These are phyloP conservation scores for Netta rufina DNA, from an alignment of 2,797 vertebrate genomes.

Conservation along the genomic window DNA sequence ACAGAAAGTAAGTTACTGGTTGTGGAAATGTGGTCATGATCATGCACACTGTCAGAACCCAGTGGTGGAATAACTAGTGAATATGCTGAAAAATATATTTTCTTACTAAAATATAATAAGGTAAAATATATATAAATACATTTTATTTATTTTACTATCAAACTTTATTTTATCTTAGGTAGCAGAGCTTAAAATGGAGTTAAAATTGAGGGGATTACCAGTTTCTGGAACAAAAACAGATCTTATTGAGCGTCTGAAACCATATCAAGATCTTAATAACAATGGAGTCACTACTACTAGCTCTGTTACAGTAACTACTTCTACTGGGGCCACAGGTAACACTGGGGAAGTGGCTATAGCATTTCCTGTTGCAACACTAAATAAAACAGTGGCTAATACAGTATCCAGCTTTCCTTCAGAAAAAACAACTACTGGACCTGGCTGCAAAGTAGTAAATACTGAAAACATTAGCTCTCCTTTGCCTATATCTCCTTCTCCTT, in stretches of 20 bases:
- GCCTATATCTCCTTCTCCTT: conserved; percentile 88
- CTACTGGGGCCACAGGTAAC: conserved; percentile 61
- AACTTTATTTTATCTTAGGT: conserved; percentile 80
- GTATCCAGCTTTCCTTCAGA: conserved; percentile 72
- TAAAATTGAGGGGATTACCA: conserved; percentile 92
- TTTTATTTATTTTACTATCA: neutral
- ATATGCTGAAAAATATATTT: neutral
- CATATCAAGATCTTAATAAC: conserved; percentile 84
- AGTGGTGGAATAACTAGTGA: neutral
- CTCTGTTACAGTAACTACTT: conserved; percentile 56
- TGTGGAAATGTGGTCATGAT: neutral
- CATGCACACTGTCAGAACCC: neutral
- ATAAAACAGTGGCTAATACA: conserved; percentile 42
- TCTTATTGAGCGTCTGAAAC: conserved; percentile 92
- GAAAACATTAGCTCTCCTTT: conserved; percentile 82
- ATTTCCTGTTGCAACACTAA: conserved; percentile 70
- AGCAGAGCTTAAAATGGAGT: conserved; percentile 93
- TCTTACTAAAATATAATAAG: neutral
- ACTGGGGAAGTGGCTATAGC: conserved; percentile 72
- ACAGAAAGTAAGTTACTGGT: neutral
- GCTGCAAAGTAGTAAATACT: conserved; percentile 17
- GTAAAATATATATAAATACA: neutral
- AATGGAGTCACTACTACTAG: conserved; percentile 57
- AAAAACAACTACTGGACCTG: conserved; percentile 32
- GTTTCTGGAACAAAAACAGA: conserved; percentile 97